A percentile compares a stretch with the other conserved stretches of the same genome.
These are phyloP conservation scores for Catharus fuscescens DNA, from an alignment of 2,113 vertebrate genomes.

Conservation along the genomic window DNA sequence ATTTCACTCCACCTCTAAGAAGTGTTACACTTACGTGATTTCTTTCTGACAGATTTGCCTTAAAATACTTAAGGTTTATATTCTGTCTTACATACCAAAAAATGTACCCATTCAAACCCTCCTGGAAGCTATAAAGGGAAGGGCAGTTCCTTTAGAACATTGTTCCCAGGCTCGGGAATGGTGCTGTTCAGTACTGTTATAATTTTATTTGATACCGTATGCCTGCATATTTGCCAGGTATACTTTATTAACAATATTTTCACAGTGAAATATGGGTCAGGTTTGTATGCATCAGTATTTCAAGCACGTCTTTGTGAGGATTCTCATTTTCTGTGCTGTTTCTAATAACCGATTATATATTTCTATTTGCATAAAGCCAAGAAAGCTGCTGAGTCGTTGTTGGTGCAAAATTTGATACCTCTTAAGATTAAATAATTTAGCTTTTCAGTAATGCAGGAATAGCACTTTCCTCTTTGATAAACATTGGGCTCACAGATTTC, in stretches of 20 bases:
- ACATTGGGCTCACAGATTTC: background rate
- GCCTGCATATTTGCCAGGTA: background rate
- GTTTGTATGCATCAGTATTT: background rate
- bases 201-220: background rate
- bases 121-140: background rate
- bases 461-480: background rate
- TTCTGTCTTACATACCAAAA: background rate
- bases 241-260: background rate
- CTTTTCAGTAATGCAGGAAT: background rate
- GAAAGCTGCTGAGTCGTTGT: background rate
- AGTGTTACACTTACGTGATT: background rate
- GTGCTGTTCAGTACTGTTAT: background rate
- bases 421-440: background rate
- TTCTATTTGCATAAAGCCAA: background rate
- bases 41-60: background rate
- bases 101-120: background rate
- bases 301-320: background rate
- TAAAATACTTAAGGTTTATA: background rate
- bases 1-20: background rate
- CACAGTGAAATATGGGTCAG: background rate
- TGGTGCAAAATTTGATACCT: background rate
- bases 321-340: background rate
- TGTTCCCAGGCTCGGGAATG: background rate
- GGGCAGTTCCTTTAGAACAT: background rate
- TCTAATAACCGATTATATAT: background rate